Conservation (phyloP, 1,140 invertebrate species). For the Drosophila equinoxialis region DNA sequence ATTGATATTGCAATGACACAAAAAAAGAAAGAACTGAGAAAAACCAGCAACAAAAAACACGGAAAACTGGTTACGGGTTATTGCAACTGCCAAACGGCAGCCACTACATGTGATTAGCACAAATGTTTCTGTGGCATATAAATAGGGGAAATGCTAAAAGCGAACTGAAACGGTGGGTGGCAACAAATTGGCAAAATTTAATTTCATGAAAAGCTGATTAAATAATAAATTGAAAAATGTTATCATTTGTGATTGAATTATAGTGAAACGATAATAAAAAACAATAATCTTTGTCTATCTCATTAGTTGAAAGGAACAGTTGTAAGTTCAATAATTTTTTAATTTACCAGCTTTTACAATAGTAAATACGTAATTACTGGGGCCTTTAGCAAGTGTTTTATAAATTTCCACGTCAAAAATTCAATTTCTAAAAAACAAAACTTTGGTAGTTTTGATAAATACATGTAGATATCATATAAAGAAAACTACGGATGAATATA, state of each 20-base stretch:
- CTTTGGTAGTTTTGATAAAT: too few species aligned
- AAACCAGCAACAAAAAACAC: slow-evolving; percentile 15
- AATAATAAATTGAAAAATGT: not conserved
- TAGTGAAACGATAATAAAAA: not conserved
- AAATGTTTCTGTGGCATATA: slow-evolving; percentile 32
- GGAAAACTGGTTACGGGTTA: slow-evolving; percentile 10
- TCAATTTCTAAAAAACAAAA: too few species aligned
- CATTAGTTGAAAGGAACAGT: not conserved
- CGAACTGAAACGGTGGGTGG: not conserved
- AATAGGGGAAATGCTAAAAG: slow-evolving; percentile 5
- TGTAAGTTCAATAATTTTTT: too few species aligned
- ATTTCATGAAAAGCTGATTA: slow-evolving; percentile 4
- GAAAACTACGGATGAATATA: too few species aligned
- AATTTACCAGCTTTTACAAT: too few species aligned
- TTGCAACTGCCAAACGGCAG: slow-evolving; percentile 14
- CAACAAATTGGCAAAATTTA: slow-evolving; percentile 6
- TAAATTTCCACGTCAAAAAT: too few species aligned
- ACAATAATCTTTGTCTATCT: not conserved
- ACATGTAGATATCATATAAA: too few species aligned
- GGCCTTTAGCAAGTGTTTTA: too few species aligned
- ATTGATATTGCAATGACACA: slow-evolving; percentile 53
- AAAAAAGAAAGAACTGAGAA: not conserved
- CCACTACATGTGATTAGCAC: slow-evolving; percentile 54
- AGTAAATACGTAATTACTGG: too few species aligned
- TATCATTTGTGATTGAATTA: not conserved